Evolutionary conservation across 2,113 vertebrate genomes (phyloP), one percentile per base, ranked within the genome.

Genomic region (Trogon melanurus): DNA sequence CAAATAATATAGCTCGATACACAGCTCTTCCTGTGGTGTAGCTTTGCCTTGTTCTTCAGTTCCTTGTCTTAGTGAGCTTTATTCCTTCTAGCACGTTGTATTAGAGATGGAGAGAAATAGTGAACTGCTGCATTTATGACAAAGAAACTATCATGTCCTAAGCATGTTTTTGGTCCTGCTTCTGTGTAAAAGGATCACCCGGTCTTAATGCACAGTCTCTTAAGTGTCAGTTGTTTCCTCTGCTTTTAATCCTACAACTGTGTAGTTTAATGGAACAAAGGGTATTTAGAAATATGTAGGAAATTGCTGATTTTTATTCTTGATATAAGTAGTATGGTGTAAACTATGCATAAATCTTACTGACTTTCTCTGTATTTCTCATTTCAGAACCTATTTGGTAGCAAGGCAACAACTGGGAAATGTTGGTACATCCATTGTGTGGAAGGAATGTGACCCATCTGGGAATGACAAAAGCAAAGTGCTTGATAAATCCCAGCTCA

Each of bases 301-400:
- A 65, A 64, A 44, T 41, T 1, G 16, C 5, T 41, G 2, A 9
- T 23, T 48, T 75, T 56, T 36, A 11, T 69, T 76, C 23, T 78
- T 76, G 26, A 8, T 70, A 0, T 27, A 44, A 73, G 3, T 51
- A 50, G 10, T 67, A 10, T 81, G n/a, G 12, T 56, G 16, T 81
- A 51, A 73, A 19, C 10, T 74, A 6, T 88, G 41, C 65, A 32
- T 88, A 84, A 90, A 53, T 32, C 48, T 92, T 83, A 85, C 0
- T 90, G 64, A 86, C 48, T 83, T 73, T 47, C 29, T 91, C 62
- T 93, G 16, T 95, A 36, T 93, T 95, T 97, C 76, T 97, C 85
- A 73, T 97, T 97, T 91, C 95, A 97, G 96, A 91, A 80, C 60
- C 27, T 91, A 67, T 62, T 90, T 1, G 6, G 16, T 93, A 91